Evolutionary conservation across 2,113 vertebrate genomes (phyloP), one percentile per base, ranked within the genome.

Genomic region (Synodontis membranacea): DNA sequence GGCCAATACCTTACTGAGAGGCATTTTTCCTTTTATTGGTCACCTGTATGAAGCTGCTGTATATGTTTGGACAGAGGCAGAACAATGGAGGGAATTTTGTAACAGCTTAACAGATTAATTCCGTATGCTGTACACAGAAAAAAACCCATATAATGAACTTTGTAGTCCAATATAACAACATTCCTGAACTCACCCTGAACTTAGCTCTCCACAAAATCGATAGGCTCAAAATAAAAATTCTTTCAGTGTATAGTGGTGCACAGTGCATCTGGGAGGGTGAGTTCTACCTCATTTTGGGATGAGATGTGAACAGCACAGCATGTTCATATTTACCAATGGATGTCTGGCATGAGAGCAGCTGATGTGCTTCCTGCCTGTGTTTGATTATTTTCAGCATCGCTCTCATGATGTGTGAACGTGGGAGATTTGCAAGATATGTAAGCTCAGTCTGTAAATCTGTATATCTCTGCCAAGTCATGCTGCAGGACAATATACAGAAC

Each of bases 401-500:
- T 75, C 58, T 70, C 25, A 86, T 86, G 39, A 80, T 83, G 81
- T 80, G 66, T 39, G 84, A 50, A 89, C 74, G 85, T 76, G 82
- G 68, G 84, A 83, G 81, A 72, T 79, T 84, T 79, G 19, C 66
- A 87, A 60, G 88, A 68, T 80, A 84, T 78, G 76, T 39, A 76
- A 60, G 64, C 74, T 62, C 76, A 83, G 80, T 75, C 75, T 70
- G 64, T 68, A 21, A 72, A 44, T 25, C 3, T 0, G 48, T 80
- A 70, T 72, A 28, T 78, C 46, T 52, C 64, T 39, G 74, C 72
- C 75, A 80, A 79, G 50, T 58, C 11, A 21, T 80, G 50, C 78
- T 83, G 48, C 10, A 78, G 31, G 37, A 62, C 10, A 10, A 78
- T 23, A 83, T 64, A 58, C 56, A 70, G 28, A 70, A 15, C 62